Evolutionary conservation across 2,797 vertebrate genomes (phyloP).

Genomic region (Prionace glauca): DNA sequence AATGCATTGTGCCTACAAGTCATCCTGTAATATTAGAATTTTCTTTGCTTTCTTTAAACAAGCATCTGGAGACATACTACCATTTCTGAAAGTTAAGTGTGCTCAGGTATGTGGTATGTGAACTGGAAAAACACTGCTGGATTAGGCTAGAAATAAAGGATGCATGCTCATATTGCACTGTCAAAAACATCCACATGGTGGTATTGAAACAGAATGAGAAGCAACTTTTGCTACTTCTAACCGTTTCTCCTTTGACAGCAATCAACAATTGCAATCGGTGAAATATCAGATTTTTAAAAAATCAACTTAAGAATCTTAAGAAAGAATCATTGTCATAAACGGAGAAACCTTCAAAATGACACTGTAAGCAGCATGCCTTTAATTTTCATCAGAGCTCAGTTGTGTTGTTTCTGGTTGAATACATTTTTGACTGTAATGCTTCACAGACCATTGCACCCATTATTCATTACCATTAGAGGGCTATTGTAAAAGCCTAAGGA

Average conservation of each 20-base stretch:
- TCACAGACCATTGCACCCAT: background rate
- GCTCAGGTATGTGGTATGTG: background rate
- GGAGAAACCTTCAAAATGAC: background rate
- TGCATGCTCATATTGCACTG: background rate
- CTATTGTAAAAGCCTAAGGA: background rate
- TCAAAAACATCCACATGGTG: background rate
- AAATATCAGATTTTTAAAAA: background rate
- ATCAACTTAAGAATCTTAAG: background rate
- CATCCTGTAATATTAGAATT: too few relatives aligned
- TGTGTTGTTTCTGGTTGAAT: background rate
- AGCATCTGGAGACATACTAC: background rate
- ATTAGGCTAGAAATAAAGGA: background rate
- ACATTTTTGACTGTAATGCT: background rate
- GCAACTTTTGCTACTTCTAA: background rate
- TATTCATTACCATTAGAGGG: background rate
- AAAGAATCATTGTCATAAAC: background rate
- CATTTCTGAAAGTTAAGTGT: background rate
- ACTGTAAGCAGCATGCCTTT: background rate
- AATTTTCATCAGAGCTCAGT: background rate
- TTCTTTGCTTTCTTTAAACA: background rate
- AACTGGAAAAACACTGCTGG: background rate
- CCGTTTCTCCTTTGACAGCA: background rate
- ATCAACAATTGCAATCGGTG: background rate
- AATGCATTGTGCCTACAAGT: too few relatives aligned
- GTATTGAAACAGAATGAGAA: background rate